phyloP scores from a whole-genome alignment of 37 sponge, comb jelly and placozoan genomes.

The Beroe forskalii region DNA sequence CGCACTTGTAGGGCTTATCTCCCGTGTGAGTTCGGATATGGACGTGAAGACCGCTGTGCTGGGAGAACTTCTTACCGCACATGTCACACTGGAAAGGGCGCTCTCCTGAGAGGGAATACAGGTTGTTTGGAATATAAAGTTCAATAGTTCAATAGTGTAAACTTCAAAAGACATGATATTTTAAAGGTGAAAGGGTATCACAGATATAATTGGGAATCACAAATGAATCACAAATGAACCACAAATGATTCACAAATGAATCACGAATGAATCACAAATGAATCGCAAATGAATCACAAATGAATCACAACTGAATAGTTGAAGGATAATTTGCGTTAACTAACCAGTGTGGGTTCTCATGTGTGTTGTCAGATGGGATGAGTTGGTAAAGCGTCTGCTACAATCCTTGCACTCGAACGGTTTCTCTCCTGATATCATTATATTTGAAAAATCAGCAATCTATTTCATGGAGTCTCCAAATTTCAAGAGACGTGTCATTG shows the following conservation, averaged over 20 bases:
- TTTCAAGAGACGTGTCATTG: too few species aligned
- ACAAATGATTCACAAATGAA: too few species aligned
- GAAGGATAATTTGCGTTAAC: too few species aligned
- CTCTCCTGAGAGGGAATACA: slow-evolving; percentile 71
- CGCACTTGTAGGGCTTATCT: slow-evolving; percentile 88
- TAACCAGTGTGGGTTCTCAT: slow-evolving; percentile 57
- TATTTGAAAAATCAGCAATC: not conserved
- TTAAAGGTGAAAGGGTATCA: too few species aligned
- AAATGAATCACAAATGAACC: too few species aligned
- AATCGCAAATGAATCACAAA: too few species aligned
- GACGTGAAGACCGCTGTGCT: slow-evolving; percentile 85
- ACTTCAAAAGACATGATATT: too few species aligned
- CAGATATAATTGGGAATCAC: too few species aligned
- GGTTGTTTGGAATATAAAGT: not conserved
- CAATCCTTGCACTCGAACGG: slow-evolving; percentile 85
- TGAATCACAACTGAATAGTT: too few species aligned
- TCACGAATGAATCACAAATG: too few species aligned
- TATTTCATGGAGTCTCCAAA: too few species aligned
- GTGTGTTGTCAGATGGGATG: slow-evolving; percentile 88
- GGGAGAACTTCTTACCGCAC: slow-evolving; percentile 84
- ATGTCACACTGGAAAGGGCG: slow-evolving; percentile 90
- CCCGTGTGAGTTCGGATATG: slow-evolving; percentile 94
- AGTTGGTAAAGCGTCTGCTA: slow-evolving; percentile 89
- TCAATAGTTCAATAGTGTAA: too few species aligned
- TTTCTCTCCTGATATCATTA: slow-evolving; percentile 56